phyloP scores from a whole-genome alignment of 2,113 vertebrate genomes.

The Platanista minor region DNA sequence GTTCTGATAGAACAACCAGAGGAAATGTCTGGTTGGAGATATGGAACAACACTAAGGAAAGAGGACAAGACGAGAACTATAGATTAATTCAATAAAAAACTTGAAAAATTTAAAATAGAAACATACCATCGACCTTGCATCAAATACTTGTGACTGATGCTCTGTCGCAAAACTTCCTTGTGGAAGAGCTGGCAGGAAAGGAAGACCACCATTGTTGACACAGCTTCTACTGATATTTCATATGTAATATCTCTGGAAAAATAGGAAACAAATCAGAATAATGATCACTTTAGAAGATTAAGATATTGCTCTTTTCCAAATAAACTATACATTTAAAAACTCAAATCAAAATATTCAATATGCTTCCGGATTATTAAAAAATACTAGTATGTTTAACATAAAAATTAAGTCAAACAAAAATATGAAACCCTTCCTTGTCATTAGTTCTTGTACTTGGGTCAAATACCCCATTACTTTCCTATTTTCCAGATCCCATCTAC shows the following conservation, averaged over 20 bases:
- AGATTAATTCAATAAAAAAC: neutral
- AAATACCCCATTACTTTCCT: neutral
- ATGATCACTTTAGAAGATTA: neutral
- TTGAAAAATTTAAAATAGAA: neutral
- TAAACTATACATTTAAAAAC: conserved; percentile 33
- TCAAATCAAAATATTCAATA: neutral
- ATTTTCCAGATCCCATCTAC: neutral
- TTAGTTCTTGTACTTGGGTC: neutral
- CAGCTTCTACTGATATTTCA: conserved; percentile 94
- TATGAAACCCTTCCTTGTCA: neutral
- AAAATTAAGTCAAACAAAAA: conserved; percentile 29
- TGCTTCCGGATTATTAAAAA: neutral
- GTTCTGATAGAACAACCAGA: neutral
- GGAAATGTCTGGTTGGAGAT: neutral
- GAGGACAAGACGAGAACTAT: neutral
- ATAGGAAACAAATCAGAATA: neutral
- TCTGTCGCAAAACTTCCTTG: conserved; percentile 93
- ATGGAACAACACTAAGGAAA: neutral
- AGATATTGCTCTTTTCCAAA: neutral
- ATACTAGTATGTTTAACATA: neutral
- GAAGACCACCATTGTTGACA: conserved; percentile 92
- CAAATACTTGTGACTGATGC: conserved; percentile 89
- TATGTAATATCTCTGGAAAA: conserved; percentile 93
- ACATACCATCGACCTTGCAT: conserved; percentile 94
- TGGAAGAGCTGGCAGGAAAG: conserved; percentile 96